Base-by-base conservation (phyloP, 2,888 invertebrate species). In the Cantharis nigra region DNA sequence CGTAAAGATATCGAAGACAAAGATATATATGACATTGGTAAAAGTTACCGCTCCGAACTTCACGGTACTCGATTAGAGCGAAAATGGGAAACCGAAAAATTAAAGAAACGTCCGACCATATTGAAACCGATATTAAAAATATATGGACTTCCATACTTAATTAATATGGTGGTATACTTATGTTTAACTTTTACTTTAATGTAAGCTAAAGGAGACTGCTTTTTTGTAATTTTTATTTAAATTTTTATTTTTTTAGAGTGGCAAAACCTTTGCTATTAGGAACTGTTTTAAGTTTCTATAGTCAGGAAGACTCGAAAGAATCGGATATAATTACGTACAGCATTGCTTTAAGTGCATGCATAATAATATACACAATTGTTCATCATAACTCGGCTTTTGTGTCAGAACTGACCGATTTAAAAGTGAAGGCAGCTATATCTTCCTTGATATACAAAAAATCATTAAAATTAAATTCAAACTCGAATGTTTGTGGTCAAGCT, bases 401-500 rank as follows among this genome's bases (percentile, higher is more conserved):
- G 13, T 9, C 65, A 67, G 65, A 67, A 67, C 9, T 67, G 9
- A 67, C n/a, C 0, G 65, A 67, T n/a, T 14, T 67, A n/a, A 67
- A 67, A 67, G 13, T 67, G 0, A 67, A 67, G 20, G 23, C 65
- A 23, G 14, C 65, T 23, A n/a, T 67, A 23, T 67, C 23, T 3
- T 67, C 65, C 7, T 26, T 67, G 13, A 67, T 67, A n/a, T 67
- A 67, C 65, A 67, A 67, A 13, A 67, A 67, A 26, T 67, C 65
- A 3, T 67, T 67, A 23, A 67, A 67, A 67, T 67, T 67, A 23
- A 67, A 67, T 13, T 67, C 23, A 20, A 26, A 67, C 26, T n/a
- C 26, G 9, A 67, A 67, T 23, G 94, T 89, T 88, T 95, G 92
- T 83, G 97, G 89, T 87, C 85, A 86, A 80, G 83, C 85, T 72